A percentile compares a stretch with the other conserved stretches of the same genome.
phyloP scores from a whole-genome alignment of 2,797 vertebrate genomes.

The Euphonia xanthogaster region DNA sequence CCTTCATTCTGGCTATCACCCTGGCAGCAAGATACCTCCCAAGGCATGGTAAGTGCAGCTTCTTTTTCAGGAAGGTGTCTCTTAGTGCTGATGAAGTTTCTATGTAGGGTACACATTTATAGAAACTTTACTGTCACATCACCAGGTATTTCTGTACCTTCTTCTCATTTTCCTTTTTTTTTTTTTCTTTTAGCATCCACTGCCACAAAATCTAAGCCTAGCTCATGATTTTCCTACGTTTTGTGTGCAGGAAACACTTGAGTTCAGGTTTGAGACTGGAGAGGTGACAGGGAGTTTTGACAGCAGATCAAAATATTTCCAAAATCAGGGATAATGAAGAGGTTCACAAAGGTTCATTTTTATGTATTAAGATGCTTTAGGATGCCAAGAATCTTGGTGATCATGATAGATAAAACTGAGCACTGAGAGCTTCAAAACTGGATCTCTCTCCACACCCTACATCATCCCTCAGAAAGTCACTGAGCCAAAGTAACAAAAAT shows the following conservation, averaged over 20 bases:
- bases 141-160: neutral
- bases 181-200: neutral
- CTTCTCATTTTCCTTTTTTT: constrained; percentile 15
- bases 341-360: neutral
- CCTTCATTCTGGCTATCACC: constrained; percentile 19
- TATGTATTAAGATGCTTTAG: neutral
- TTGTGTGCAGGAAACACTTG: neutral
- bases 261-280: neutral
- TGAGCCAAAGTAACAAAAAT: neutral
- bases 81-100: neutral
- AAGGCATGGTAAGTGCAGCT: constrained; percentile 34
- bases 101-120: neutral
- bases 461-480: neutral
- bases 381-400: neutral
- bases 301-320: neutral
- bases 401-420: neutral
- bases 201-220: neutral
- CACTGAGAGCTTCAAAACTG: neutral
- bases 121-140: neutral
- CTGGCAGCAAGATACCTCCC: constrained; percentile 19
- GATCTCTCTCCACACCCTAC: neutral
- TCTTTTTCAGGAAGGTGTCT: neutral
- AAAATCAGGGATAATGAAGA: neutral
- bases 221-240: neutral
- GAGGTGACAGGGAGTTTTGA: neutral